phyloP scores from a whole-genome alignment of 2,888 invertebrate genomes.

The Steromphala cineraria region DNA sequence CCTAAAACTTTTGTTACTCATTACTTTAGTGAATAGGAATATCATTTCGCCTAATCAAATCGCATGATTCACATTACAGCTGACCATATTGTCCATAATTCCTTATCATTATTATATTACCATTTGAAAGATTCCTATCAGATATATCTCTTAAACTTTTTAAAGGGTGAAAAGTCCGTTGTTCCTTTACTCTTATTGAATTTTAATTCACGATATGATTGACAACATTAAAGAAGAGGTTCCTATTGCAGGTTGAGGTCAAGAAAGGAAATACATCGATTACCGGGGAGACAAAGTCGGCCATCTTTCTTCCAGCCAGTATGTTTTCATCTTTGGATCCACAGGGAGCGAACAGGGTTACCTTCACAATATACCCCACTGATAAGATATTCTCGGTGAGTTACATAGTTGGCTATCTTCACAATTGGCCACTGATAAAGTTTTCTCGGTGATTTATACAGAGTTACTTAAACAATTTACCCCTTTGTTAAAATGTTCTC shows the following conservation, averaged over 20 bases:
- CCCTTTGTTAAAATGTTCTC: constrained; percentile 44
- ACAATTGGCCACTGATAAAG: neutral
- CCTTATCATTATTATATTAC: too few relatives aligned
- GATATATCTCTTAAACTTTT: too few relatives aligned
- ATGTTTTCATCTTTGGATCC: constrained; percentile 11
- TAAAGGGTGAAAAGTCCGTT: too few relatives aligned
- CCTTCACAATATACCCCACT: constrained; percentile 42
- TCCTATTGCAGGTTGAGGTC: neutral
- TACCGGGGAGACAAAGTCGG: neutral
- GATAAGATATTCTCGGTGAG: constrained; percentile 49
- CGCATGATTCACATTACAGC: too few relatives aligned
- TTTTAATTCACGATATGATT: too few relatives aligned
- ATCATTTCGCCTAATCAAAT: too few relatives aligned
- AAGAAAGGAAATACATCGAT: neutral
- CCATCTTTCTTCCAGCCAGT: constrained; percentile 24
- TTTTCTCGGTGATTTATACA: neutral
- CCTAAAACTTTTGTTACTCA: too few relatives aligned
- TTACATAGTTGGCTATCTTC: neutral
- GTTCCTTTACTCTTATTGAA: too few relatives aligned
- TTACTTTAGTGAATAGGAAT: too few relatives aligned
- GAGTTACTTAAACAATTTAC: constrained; percentile 43
- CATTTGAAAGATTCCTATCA: too few relatives aligned
- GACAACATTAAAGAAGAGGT: neutral
- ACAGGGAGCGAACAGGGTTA: constrained; percentile 26
- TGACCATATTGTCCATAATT: too few relatives aligned